Evolutionary conservation across 2,797 vertebrate species (phyloP), one percentile per base, ranked within the genome.

Genomic region (Periophthalmus magnuspinnatus): DNA sequence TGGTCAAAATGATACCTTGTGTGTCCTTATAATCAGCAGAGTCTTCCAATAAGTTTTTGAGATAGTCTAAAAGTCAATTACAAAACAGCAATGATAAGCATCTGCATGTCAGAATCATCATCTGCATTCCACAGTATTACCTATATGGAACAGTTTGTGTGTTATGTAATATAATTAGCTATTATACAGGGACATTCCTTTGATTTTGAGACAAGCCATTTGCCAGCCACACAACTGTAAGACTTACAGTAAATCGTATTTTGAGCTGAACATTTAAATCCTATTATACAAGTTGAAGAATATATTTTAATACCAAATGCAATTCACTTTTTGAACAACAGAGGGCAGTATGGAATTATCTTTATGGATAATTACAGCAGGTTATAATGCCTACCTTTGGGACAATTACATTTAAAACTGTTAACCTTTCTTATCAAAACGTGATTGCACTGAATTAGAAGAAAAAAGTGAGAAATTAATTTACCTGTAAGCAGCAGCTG

Each of bases 401-500:
- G 21, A 54, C 52, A 54, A 11, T 54, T 54, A 28, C 5, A 24
- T 24, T 24, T 22, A 55, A 21, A 55, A 24, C 2, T 19, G 19
- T 50, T 55, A 24, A 9, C 2, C 6, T 50, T 55, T 22, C 54
- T 24, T 22, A 55, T 21, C 21, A 55, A 56, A 56, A 56, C 22
- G 56, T 56, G 24, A 52, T 52, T 52, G 19, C 50, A 3, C 14
- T 56, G 54, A 56, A 24, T 24, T 56, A 22, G 21, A 45, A 45
- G 11, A 45, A 4, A 45, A 45, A 45, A 45, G 11, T 45, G 10
- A 56, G 22, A 13, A 9, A 55, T 2, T 28, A 0, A 65, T 54
- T 58, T 91, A 99, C 98, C 97, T 94, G 96, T 97, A 75, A 99
- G 90, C 66, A 99, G 92, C 70, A 99, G 92, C 81, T 95, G 94